Evolutionary conservation across 2,113 vertebrate species (phyloP), one percentile per base, ranked within the genome.

Genomic region (Perognathus longimembris): DNA sequence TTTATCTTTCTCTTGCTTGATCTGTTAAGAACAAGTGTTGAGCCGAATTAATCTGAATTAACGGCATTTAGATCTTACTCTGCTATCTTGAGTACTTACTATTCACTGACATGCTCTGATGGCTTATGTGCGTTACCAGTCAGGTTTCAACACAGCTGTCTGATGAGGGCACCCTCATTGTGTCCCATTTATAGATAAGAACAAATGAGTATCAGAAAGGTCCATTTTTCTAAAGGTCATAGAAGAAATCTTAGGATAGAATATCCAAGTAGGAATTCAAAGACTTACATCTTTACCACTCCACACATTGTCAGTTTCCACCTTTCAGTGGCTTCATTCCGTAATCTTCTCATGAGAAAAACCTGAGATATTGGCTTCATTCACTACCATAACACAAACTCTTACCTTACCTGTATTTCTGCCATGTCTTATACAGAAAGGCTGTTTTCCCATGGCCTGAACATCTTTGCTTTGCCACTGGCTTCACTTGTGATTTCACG

Each of bases 401-500:
- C 38, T 26, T 74, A 32, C 3, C 57, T 88, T 81, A 15, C 17
- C n/a, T 66, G 14, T 54, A 15, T 30, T 73, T 92, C 92, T n/a
- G 12, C 30, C 69, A 78, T 26, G 24, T 42, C 18, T 7, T 34
- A 24, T 69, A 12, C 42, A 80, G 61, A 59, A 83, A 83, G 42
- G 57, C 38, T 15, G 17, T 54, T 54, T 54, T 54, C n/a, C 71
- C 24, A 18, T 71, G 38, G 9, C 69, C 8, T 69, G 6, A 57
- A 92, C 50, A 17, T 54, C 50, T 75, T 89, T 32, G 24, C 38
- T 89, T 7, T 93, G 12, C 24, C 34, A 57, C 59, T 73, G 64
- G 38, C 30, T 78, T 85, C 50, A 34, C 80, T 75, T 90, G 17
- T 64, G 71, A 21, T 76, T 79, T 94, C 83, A 75, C 28, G 34